Conservation (phyloP, 1,140 invertebrate species). For the Cotesia chilonis region DNA sequence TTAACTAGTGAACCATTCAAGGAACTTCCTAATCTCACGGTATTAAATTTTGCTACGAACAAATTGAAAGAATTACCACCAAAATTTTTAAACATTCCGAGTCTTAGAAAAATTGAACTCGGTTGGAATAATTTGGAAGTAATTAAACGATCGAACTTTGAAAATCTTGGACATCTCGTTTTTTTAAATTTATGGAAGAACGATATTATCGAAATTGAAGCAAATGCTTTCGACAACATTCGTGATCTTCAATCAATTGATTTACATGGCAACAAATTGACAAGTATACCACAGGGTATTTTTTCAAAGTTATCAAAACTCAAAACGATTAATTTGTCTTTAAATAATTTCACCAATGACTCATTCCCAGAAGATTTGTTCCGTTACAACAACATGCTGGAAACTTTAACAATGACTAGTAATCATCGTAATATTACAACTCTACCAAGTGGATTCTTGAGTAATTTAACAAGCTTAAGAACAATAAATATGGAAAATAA, state of each 20-base stretch:
- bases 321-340: slow-evolving; percentile 68
- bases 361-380: slow-evolving; percentile 71
- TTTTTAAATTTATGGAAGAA: slow-evolving; percentile 73
- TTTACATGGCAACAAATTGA: slow-evolving; percentile 70
- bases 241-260: slow-evolving; percentile 69
- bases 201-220: slow-evolving; percentile 69
- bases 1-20: slow-evolving; percentile 69
- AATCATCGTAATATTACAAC: slow-evolving; percentile 63
- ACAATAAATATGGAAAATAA: slow-evolving; percentile 65
- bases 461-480: slow-evolving; percentile 67
- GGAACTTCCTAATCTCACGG: slow-evolving; percentile 68
- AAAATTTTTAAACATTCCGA: slow-evolving; percentile 65
- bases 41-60: slow-evolving; percentile 71
- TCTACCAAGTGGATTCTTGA: slow-evolving; percentile 68
- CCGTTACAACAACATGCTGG: slow-evolving; percentile 64
- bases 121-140: slow-evolving; percentile 70
- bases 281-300: slow-evolving; percentile 66
- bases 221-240: slow-evolving; percentile 69
- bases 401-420: slow-evolving; percentile 61
- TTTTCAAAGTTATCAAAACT: slow-evolving; percentile 69
- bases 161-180: slow-evolving; percentile 67
- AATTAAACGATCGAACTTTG: slow-evolving; percentile 69
- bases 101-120: slow-evolving; percentile 69
- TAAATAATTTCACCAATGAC: slow-evolving; percentile 66
- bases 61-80: slow-evolving; percentile 67